phyloP scores from a whole-genome alignment of 64 coral and sea anemone species.

The Hydrozoanthus tunicans region DNA sequence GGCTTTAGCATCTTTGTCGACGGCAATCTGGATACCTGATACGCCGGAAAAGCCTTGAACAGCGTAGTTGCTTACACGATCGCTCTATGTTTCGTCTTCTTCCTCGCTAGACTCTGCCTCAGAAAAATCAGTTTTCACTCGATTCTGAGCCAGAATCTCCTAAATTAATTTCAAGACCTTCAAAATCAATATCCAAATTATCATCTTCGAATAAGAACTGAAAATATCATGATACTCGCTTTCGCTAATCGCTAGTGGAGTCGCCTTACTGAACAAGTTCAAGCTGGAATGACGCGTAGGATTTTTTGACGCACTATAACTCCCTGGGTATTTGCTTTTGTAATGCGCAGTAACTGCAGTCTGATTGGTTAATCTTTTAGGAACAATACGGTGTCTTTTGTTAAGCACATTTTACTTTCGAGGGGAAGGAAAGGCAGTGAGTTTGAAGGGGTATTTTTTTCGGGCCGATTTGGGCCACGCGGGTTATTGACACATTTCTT shows the following conservation, averaged over 20 bases:
- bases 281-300: too few species aligned
- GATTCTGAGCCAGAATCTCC: constrained; percentile 11
- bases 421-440: too few species aligned
- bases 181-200: constrained; percentile 30
- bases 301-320: too few species aligned
- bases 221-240: not conserved
- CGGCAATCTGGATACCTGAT: constrained; percentile 26
- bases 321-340: too few species aligned
- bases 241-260: not conserved
- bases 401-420: too few species aligned
- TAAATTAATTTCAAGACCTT: constrained; percentile 21
- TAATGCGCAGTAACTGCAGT: too few species aligned
- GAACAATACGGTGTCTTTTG: too few species aligned
- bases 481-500: too few species aligned
- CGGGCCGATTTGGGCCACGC: too few species aligned
- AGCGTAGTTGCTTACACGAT: constrained; percentile 28
- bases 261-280: not conserved
- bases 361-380: too few species aligned
- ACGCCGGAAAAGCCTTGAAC: constrained; percentile 36
- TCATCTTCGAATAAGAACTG: not conserved
- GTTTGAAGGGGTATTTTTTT: too few species aligned
- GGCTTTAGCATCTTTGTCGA: constrained; percentile 40
- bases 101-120: constrained; percentile 18
- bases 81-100: constrained; percentile 39
- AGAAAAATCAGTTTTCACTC: not conserved